Evolutionary conservation across 1,140 invertebrate genomes (phyloP).

Genomic region (Heliothis subflexa): DNA sequence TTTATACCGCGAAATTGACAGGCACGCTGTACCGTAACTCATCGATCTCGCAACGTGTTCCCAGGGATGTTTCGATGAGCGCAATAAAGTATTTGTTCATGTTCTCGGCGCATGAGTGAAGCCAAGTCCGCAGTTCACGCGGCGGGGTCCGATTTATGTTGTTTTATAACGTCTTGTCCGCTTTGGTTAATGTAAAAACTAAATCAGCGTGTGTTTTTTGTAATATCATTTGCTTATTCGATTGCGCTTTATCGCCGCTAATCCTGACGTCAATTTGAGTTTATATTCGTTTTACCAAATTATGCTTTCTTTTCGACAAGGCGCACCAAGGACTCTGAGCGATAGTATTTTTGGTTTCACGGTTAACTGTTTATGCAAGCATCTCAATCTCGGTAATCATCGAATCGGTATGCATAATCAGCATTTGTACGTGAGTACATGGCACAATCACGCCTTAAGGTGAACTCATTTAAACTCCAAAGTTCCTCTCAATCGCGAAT

Average conservation of each 20-base stretch:
- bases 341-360: no score
- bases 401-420: slow-evolving; percentile 3
- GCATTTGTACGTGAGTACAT: slow-evolving; percentile 32
- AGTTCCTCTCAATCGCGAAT: slow-evolving; percentile 59
- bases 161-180: slow-evolving; percentile 79
- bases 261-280: neutral
- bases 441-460: slow-evolving; percentile 58
- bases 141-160: slow-evolving; percentile 78
- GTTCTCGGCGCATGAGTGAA: slow-evolving; percentile 59
- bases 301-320: neutral
- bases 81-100: slow-evolving; percentile 75
- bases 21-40: slow-evolving; percentile 71
- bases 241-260: slow-evolving; percentile 2
- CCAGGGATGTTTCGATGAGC: slow-evolving; percentile 61
- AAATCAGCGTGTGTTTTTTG: slow-evolving; percentile 67
- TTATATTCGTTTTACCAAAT: neutral
- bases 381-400: neutral
- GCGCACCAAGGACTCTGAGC: no score
- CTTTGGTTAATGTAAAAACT: slow-evolving; percentile 83
- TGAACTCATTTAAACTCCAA: slow-evolving; percentile 68
- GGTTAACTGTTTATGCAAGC: no score
- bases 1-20: slow-evolving; percentile 83
- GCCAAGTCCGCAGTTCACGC: slow-evolving; percentile 56
- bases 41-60: slow-evolving; percentile 65
- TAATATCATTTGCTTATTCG: slow-evolving; percentile 50